These are phyloP conservation scores for Bombus waltoni DNA, from an alignment of 1,140 invertebrate species.

Conservation along the genomic window DNA sequence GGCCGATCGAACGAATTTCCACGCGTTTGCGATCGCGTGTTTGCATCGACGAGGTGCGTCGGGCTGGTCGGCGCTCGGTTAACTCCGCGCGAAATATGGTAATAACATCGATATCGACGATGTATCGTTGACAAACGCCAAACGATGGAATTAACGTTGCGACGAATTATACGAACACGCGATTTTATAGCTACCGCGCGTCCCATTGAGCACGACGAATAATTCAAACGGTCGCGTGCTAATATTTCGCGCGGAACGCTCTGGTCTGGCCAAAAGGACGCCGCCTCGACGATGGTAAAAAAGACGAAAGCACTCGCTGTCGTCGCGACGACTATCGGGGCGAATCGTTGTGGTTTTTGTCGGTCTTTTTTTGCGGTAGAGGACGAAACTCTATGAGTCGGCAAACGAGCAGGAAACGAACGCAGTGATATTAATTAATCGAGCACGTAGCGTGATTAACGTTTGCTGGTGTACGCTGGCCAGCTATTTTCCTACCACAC, in stretches of 20 bases:
- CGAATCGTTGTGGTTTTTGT: background rate
- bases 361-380: background rate
- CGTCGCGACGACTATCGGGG: background rate
- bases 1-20: background rate
- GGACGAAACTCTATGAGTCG: background rate
- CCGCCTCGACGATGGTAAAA: background rate
- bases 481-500: background rate
- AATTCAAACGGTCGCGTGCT: background rate
- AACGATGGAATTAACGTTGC: constrained; percentile 8
- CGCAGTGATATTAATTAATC: constrained; percentile 51
- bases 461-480: background rate
- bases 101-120: background rate
- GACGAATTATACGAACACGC: constrained; percentile 14
- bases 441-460: constrained; percentile 35
- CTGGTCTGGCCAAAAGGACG: too few relatives aligned
- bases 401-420: constrained; percentile 29
- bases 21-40: background rate
- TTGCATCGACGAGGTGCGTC: background rate
- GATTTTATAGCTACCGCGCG: background rate
- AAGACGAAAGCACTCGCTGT: too few relatives aligned
- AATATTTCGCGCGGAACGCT: background rate
- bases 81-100: background rate
- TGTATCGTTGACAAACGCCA: background rate
- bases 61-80: background rate
- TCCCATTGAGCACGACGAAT: too few relatives aligned